Base-by-base conservation (phyloP, 2,797 vertebrate genomes). In the Momotus momota region DNA sequence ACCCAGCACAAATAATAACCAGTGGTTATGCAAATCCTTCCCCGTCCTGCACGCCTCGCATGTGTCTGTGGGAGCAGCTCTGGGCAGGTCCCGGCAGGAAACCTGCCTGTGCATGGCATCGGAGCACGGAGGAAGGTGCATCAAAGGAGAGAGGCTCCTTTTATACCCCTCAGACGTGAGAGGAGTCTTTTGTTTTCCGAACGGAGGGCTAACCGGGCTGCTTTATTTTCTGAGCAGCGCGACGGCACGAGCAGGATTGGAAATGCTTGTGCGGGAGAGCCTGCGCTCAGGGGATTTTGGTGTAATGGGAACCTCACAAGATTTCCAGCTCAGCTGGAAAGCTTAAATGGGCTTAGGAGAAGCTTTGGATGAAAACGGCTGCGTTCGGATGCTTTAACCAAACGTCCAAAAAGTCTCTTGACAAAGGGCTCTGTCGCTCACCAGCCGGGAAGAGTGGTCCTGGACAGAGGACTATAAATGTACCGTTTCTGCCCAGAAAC, bases 61-160 rank as follows among this genome's bases (percentile, higher is more conserved):
- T 0, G 1, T 7, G 16, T 35, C 35, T 57, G 52, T 33, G 1
- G 1, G 62, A 64, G 85, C 58, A 33, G 58, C 31, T 67, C 70
- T 1, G 5, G 58, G 65, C 40, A 57, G 46, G 48, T 23, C 64
- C 73, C 57, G 46, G 52, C 52, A 48, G 33, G 7, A 81, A 77
- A 58, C 22, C 54, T 62, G 31, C 61, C 81, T 2, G 1, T 33
- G 22, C 5, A 0, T 15, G 55, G n/a, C 57, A 74, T 23, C 0
- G 2, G 33, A 43, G 52, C 40, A n/a, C 1, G 4, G 49, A 38
- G 17, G 7, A 79, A 40, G 35, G 33, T 41, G 27, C 51, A 16
- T 25, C 75, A 21, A 10, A 38, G 40, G 33, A 21, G 26, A 51
- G 58, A 38, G 31, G 62, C 25, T 71, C 49, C 29, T 40, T 22